phyloP scores from a whole-genome alignment of 2,113 vertebrate genomes.

The Picathartes gymnocephalus region DNA sequence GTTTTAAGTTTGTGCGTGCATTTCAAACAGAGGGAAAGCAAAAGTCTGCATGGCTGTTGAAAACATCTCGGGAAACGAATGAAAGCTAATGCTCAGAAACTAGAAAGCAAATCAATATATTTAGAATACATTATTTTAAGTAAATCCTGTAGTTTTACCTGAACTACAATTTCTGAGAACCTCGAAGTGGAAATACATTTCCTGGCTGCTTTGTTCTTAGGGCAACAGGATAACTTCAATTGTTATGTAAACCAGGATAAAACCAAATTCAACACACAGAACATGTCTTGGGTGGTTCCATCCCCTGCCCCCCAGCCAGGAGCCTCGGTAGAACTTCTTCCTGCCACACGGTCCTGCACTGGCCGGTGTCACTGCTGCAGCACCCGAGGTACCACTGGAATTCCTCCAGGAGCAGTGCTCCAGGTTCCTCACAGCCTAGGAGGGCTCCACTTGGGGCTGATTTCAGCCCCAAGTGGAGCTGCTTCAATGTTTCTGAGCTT shows the following conservation, averaged over 20 bases:
- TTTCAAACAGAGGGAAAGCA: neutral
- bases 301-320: neutral
- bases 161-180: neutral
- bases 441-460: neutral
- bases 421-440: neutral
- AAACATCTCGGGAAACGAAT: neutral
- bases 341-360: neutral
- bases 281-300: neutral
- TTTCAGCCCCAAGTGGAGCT: no score
- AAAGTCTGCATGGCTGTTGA: neutral
- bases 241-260: neutral
- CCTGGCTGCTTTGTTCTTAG: neutral
- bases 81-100: neutral
- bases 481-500: neutral
- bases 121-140: neutral
- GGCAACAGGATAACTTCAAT: neutral
- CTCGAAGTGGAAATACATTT: neutral
- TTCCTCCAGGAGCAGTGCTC: neutral
- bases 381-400: accelerated
- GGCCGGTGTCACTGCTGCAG: no score
- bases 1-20: accelerated
- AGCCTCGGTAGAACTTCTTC: neutral
- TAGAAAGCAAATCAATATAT: neutral
- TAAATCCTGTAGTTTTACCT: neutral
- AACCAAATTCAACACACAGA: neutral